phyloP scores from a whole-genome alignment of 2,113 vertebrate genomes.

The Nothoprocta perdicaria region DNA sequence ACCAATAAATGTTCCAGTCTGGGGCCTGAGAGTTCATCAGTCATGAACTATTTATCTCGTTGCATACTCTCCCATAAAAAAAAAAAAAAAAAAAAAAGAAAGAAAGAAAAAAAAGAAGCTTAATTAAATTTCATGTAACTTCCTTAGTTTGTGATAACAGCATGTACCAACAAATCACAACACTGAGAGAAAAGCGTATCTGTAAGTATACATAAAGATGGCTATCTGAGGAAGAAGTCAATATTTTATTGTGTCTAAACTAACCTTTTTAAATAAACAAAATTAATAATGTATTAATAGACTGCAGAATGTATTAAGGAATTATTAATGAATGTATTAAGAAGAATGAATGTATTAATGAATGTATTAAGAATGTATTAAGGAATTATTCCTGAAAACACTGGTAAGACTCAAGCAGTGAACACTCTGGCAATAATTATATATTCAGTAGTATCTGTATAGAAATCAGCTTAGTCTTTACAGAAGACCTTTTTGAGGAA shows the following conservation, averaged over 20 bases:
- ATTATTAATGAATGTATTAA: neutral
- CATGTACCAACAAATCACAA: neutral
- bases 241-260: neutral
- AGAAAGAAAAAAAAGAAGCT: neutral
- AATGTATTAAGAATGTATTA: neutral
- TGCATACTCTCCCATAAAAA: neutral
- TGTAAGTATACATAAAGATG: neutral
- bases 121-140: slow-evolving; percentile 50
- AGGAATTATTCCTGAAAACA: neutral
- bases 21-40: slow-evolving; percentile 47
- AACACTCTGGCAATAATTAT: rapidly evolving
- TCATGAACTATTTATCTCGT: slow-evolving; percentile 40
- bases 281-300: neutral
- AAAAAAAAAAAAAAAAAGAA: neutral
- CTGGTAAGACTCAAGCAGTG: neutral
- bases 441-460: neutral
- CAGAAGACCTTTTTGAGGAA: neutral
- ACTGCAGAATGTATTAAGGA: neutral
- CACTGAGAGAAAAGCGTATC: neutral
- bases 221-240: neutral
- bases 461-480: neutral
- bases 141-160: neutral
- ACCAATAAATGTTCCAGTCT: slow-evolving; percentile 43
- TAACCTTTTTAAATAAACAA: neutral
- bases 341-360: neutral